phyloP scores from a whole-genome alignment of 2,113 vertebrate species.

The Raja brachyura region DNA sequence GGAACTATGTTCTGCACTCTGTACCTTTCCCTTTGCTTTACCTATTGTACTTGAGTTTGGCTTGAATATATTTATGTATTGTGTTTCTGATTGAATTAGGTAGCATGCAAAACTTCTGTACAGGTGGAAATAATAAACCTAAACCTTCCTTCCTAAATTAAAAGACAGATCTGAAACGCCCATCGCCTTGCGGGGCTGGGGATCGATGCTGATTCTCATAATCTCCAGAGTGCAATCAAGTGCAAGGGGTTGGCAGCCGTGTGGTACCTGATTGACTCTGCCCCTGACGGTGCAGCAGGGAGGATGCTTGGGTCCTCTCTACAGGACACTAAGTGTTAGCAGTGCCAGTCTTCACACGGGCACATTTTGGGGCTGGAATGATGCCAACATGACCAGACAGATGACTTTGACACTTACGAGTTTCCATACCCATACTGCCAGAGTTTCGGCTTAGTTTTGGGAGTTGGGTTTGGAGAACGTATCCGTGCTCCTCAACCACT shows the following conservation, averaged over 20 bases:
- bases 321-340: background rate
- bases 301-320: background rate
- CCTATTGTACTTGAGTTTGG: too few relatives aligned
- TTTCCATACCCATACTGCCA: background rate
- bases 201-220: background rate
- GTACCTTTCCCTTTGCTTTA: too few relatives aligned
- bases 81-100: too few relatives aligned
- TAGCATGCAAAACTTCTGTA: background rate
- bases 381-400: background rate
- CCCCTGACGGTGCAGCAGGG: background rate
- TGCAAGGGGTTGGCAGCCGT: too few relatives aligned
- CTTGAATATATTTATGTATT: too few relatives aligned
- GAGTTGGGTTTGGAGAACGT: background rate
- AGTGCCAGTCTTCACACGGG: background rate
- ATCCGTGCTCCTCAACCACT: background rate
- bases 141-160: background rate
- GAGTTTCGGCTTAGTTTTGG: too few relatives aligned
- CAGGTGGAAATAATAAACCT: too few relatives aligned
- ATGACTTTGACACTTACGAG: background rate
- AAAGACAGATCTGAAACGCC: background rate
- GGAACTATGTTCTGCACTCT: too few relatives aligned
- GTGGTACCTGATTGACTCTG: too few relatives aligned
- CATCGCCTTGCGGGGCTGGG: background rate
- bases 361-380: background rate
- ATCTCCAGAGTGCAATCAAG: background rate